Evolutionary conservation across 2,888 invertebrate species (phyloP), one percentile per base, ranked within the genome.

Genomic region (Apamea monoglypha): DNA sequence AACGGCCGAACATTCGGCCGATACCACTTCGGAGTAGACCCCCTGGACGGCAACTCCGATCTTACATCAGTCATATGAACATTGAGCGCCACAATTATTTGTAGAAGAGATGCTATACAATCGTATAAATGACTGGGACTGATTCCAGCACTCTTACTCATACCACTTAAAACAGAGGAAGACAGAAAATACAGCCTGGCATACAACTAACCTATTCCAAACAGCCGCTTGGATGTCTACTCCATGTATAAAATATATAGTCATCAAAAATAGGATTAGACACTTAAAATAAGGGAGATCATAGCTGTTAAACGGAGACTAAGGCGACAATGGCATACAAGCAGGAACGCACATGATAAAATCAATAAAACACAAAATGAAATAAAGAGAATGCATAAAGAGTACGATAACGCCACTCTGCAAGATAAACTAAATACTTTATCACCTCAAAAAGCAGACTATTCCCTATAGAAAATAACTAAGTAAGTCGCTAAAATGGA

Each of bases 381-480:
- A 25, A 14, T 14, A 36, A 66, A 66, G 21, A 0, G 25, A 36
- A 36, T 66, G 25, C 36, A 25, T 36, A 25, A 36, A 21, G 12
- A 14, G 5, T 7, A 71, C 25, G 59, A 40, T 18, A 10, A 63
- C 10, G 29, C 6, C 59, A 59, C 59, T 12, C 40, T 44, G 6
- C 56, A 71, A 67, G 66, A 67, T n/a, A 66, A 66, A 66, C 25
- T 40, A 66, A 36, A 66, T 14, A 53, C 50, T 7, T 47, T 47
- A 32, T 70, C 56, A 36, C n/a, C 36, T 7, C 16, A 36, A n/a
- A 53, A 69, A 69, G 14, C 32, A 70, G 32, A 36, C 53, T 70
- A 36, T 16, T 32, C 25, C 12, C 25, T 70, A 29, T 53, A 32
- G 36, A 70, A 36, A 36, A 70, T 70, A 14, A 53, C 32, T 1